phyloP scores from a whole-genome alignment of 2,888 invertebrate genomes.

The Globia sparganii region DNA sequence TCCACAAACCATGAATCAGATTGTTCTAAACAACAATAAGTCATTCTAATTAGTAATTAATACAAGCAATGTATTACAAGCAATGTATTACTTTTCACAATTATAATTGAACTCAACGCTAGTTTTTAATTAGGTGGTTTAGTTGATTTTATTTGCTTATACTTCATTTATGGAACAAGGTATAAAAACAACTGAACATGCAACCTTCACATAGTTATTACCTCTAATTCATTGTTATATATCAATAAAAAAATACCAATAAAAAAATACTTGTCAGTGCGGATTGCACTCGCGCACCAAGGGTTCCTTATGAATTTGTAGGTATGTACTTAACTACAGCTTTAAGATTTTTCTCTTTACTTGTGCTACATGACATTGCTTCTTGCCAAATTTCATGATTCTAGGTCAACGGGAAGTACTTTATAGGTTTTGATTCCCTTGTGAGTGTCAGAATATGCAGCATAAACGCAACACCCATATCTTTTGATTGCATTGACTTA shows the following conservation, averaged over 20 bases:
- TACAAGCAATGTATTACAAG: neutral
- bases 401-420: no score
- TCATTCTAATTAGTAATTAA: conserved; percentile 5
- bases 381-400: no score
- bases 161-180: neutral
- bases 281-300: no score
- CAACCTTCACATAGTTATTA: conserved; percentile 21
- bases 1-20: conserved; percentile 9
- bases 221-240: neutral
- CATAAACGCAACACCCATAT: no score
- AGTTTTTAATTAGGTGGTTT: conserved; percentile 9
- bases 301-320: no score
- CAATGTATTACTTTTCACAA: conserved; percentile 2
- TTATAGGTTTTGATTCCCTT: no score
- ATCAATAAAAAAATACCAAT: neutral
- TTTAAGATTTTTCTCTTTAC: no score
- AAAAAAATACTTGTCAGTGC: neutral
- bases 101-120: conserved; percentile 12
- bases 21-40: conserved; percentile 7
- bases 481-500: no score
- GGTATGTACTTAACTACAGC: no score
- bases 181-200: neutral
- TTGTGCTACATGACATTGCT: no score
- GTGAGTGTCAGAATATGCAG: no score
- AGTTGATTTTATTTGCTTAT: conserved; percentile 29